Evolutionary conservation across 2,888 invertebrate species (phyloP).

Genomic region (Coelopa pilipes): DNA sequence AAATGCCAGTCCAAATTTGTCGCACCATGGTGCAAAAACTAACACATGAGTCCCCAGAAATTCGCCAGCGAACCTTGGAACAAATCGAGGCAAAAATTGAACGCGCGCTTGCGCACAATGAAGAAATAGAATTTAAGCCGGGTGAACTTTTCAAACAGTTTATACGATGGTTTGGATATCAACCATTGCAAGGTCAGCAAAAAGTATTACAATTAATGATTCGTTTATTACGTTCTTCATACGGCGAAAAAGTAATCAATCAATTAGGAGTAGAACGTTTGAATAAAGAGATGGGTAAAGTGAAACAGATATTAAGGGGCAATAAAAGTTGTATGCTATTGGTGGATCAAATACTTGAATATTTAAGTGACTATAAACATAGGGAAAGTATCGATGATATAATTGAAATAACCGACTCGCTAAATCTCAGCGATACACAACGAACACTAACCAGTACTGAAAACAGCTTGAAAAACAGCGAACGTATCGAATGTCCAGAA

Average conservation of each 20-base stretch:
- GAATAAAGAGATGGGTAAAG: constrained; percentile 56
- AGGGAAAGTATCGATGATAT: constrained; percentile 31
- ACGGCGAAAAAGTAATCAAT: constrained; percentile 48
- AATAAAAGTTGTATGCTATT: constrained; percentile 39
- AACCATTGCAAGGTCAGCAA: constrained; percentile 49
- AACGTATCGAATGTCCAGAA: background rate
- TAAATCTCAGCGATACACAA: constrained; percentile 18
- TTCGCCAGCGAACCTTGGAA: constrained; percentile 60
- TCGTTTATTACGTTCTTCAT: constrained; percentile 56
- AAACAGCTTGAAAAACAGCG: background rate
- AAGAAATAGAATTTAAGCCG: constrained; percentile 56
- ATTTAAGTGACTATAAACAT: constrained; percentile 41
- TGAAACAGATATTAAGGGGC: constrained; percentile 50
- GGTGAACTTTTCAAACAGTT: constrained; percentile 60
- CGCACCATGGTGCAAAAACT: constrained; percentile 54
- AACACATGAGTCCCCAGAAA: constrained; percentile 60
- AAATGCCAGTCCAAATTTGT: constrained; percentile 46
- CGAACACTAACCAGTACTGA: background rate
- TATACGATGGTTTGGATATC: constrained; percentile 62
- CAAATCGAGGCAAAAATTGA: constrained; percentile 58
- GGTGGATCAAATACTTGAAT: constrained; percentile 49
- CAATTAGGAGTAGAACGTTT: constrained; percentile 54
- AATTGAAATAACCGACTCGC: constrained; percentile 12
- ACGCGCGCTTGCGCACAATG: constrained; percentile 54
- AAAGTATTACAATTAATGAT: constrained; percentile 57